Evolutionary conservation across 2,113 vertebrate genomes (phyloP).

Genomic region (Brevimyrus niger): DNA sequence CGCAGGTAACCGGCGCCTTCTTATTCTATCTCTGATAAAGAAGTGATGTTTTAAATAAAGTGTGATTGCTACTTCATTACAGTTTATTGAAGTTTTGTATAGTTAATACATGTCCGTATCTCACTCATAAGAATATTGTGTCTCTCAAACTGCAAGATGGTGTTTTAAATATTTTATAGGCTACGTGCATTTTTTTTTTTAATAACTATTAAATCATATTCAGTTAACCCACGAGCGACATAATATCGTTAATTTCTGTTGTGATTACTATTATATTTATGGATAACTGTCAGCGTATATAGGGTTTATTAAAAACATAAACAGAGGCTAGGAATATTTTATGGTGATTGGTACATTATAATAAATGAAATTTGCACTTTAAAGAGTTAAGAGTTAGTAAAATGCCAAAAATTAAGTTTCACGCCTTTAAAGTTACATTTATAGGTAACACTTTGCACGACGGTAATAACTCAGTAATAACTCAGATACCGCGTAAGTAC

Average conservation of each 20-base stretch:
- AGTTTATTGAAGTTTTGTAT: not conserved
- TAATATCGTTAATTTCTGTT: not conserved
- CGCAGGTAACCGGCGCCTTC: slow-evolving; percentile 50
- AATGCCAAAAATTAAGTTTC: no score
- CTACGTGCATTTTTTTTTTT: not conserved
- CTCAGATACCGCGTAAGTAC: no score
- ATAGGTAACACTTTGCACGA: no score
- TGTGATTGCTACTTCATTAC: not conserved
- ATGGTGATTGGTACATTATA: not conserved
- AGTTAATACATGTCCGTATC: not conserved
- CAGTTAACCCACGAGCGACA: not conserved
- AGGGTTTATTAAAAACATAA: not conserved
- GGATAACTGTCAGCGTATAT: not conserved
- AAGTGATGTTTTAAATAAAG: not conserved
- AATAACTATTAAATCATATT: not conserved
- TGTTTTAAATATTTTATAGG: not conserved
- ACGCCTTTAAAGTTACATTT: no score
- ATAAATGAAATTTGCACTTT: not conserved
- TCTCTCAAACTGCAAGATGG: not conserved
- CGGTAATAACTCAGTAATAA: no score
- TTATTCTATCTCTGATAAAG: not conserved
- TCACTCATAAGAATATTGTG: not conserved
- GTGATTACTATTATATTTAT: not conserved
- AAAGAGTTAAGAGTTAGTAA: no score
- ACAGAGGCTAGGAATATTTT: not conserved